A percentile compares a stretch with the other conserved stretches of the same genome.
These are phyloP conservation scores for Epistrophe grossulariae DNA, from an alignment of 2,888 invertebrate genomes.

Conservation along the genomic window DNA sequence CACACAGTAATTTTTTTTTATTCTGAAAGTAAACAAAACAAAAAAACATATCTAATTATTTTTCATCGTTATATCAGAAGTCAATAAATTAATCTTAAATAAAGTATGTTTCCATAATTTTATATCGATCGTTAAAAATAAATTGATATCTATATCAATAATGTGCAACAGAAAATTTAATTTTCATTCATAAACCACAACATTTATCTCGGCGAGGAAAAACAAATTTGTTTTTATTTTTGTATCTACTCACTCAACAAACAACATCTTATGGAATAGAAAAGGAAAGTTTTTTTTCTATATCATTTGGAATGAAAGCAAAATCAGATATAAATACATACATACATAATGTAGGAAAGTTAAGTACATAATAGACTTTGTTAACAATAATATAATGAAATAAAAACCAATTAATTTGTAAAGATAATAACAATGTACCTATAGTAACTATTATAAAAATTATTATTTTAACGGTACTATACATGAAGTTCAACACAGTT, in stretches of 20 bases:
- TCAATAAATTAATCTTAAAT: not conserved
- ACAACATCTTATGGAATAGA: conserved; percentile 48
- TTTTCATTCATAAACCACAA: conserved; percentile 33
- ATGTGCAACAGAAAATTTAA: conserved; percentile 18
- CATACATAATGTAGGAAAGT: conserved; percentile 24
- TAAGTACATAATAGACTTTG: conserved; percentile 2
- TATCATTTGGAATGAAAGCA: conserved; percentile 22
- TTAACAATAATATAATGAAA: not conserved
- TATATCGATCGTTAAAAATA: not conserved
- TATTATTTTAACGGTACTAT: not conserved
- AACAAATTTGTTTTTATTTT: conserved; percentile 28
- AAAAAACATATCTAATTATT: not conserved
- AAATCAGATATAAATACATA: not conserved
- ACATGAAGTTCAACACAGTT: not conserved
- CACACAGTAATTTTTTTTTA: not conserved
- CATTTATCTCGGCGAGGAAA: not conserved
- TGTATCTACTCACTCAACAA: not conserved
- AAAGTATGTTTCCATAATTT: not conserved
- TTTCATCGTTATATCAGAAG: not conserved
- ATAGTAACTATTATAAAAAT: not conserved
- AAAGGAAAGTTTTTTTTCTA: conserved; percentile 63
- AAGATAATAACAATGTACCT: not conserved
- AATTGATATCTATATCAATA: conserved; percentile 19
- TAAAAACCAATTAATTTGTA: not conserved
- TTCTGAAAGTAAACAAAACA: conserved; percentile 59